Percentiles rank a stretch among this genome's conserved stretches.
Evolutionary conservation across 2,113 vertebrate species (phyloP).

Genomic region (Pluvialis apricaria): DNA sequence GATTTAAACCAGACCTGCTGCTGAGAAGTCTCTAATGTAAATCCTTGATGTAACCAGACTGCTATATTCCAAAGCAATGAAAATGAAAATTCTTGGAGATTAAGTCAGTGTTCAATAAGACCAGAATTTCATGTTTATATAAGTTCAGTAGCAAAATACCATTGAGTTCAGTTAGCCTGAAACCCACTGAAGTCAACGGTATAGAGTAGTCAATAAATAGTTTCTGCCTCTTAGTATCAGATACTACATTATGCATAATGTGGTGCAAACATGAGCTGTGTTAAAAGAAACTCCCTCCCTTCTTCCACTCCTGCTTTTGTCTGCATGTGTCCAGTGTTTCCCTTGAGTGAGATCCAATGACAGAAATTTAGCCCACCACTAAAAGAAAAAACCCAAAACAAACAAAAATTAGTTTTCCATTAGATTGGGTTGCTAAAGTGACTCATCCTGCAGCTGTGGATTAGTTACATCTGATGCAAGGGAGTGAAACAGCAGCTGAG

Average conservation of each 20-base stretch:
- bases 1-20: neutral
- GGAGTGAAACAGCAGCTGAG: conserved; percentile 9
- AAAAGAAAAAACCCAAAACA: conserved; percentile 21
- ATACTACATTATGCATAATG: neutral
- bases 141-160: neutral
- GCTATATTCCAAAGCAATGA: neutral
- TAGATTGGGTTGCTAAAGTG: conserved; percentile 5
- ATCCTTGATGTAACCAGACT: neutral
- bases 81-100: neutral
- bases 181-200: neutral
- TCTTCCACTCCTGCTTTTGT: neutral
- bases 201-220: neutral
- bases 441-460: conserved; percentile 56
- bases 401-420: conserved; percentile 27
- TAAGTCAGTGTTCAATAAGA: neutral
- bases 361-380: neutral
- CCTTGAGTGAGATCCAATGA: conserved; percentile 8
- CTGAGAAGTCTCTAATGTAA: neutral
- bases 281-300: neutral
- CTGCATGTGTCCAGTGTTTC: neutral
- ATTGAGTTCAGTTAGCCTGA: neutral
- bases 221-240: neutral
- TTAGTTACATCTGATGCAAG: conserved; percentile 16
- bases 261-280: neutral
- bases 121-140: neutral